Evolutionary conservation across 2,113 vertebrate genomes (phyloP), one percentile per base, ranked within the genome.

Genomic region (Etheostoma spectabile): DNA sequence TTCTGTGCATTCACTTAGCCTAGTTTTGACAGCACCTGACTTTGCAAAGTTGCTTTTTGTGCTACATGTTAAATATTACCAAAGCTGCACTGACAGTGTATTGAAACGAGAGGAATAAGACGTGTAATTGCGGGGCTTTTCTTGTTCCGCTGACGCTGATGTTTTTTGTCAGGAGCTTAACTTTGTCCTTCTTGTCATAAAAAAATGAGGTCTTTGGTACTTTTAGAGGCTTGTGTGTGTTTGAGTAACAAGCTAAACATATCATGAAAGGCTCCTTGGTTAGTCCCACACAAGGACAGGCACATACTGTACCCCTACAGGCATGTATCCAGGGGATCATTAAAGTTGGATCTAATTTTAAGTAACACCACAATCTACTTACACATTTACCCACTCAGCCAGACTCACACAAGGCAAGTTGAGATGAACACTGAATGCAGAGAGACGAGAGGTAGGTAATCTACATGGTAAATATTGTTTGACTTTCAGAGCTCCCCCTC

Each of bases 341-440:
- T 60, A 83, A 86, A 81, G 57, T 88, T 90, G 85, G 19, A 87
- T 82, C 75, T 76, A 33, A 82, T 84, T 89, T 88, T 56, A 63
- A 67, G 53, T 74, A 84, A 72, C 61, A 77, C 83, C 86, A 79
- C 59, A 60, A 48, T 81, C 62, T 19, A 80, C 52, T 85, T 56
- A 66, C 33, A n/a, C 27, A 65, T 78, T 65, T 66, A 76, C 55
- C 80, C 49, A 74, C 22, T 38, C 38, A 64, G 38, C 53, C 7
- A 30, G 8, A 55, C 66, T 57, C 56, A 57, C 60, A 62, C 45
- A 51, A n/a, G 12, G 51, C 48, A 30, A 56, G 62, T 33, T 19
- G 21, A 49, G 64, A 81, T 87, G 59, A 79, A 82, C 86, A 72
- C 85, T 83, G 46, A 87, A 83, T 30, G 48, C 71, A 14, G 27